These are phyloP conservation scores for Hydrotaea diabolus DNA, from an alignment of 2,888 invertebrate species.

Conservation along the genomic window DNA sequence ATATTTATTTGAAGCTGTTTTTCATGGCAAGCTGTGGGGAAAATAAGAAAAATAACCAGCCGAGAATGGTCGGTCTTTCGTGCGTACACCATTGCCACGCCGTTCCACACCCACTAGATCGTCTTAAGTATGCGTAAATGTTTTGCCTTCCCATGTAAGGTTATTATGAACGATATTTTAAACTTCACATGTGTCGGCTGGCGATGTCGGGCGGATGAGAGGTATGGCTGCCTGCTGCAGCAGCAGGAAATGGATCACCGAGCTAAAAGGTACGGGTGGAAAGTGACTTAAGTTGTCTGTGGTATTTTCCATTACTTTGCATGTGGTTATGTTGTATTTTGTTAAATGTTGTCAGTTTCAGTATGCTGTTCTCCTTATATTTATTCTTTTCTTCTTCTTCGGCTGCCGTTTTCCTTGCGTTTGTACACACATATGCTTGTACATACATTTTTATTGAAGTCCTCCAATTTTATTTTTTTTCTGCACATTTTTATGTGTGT, in stretches of 20 bases:
- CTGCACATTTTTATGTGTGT: conserved; percentile 30
- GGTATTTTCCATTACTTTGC: not conserved
- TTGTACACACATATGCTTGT: conserved; percentile 13
- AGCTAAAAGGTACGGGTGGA: not conserved
- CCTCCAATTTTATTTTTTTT: not conserved
- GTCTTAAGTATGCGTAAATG: conserved; percentile 48
- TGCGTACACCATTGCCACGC: not conserved
- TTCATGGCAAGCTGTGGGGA: not conserved
- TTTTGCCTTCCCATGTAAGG: conserved; percentile 13
- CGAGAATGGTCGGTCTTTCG: not conserved
- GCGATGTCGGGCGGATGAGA: not conserved
- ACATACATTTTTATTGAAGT: conserved; percentile 35
- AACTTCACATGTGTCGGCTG: conserved; percentile 12
- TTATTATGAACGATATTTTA: conserved; percentile 29
- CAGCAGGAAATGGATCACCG: not conserved
- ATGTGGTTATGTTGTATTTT: conserved; percentile 34
- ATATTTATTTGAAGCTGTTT: conserved; percentile 49
- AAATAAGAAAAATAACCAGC: not conserved
- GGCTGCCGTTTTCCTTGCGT: not conserved
- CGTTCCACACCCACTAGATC: not conserved
- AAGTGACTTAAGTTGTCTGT: conserved; percentile 8
- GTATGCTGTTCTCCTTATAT: conserved; percentile 21
- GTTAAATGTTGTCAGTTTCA: conserved; percentile 49
- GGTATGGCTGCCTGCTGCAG: not conserved
- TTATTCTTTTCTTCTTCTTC: conserved; percentile 27